Conservation (phyloP, 2,888 invertebrate genomes). For the Nomada fucata region DNA sequence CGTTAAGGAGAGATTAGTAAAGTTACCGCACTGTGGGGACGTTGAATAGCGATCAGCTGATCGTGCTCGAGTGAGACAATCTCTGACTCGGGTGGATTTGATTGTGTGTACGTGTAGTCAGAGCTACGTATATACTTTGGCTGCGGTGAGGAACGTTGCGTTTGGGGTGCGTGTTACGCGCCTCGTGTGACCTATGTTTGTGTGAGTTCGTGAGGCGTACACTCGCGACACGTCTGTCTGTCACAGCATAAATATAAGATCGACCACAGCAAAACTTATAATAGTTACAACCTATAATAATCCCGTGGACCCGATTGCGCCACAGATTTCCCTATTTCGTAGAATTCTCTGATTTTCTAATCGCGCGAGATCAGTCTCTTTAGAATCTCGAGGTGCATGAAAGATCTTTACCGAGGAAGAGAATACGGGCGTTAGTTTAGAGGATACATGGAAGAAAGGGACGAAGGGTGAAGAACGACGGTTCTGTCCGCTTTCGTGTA, state of each 20-base stretch:
- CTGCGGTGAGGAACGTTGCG: slow-evolving; percentile 43
- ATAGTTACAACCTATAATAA: slow-evolving; percentile 46
- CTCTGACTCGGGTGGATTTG: slow-evolving; percentile 45
- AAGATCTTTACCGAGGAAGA: slow-evolving; percentile 28
- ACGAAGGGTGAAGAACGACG: slow-evolving; percentile 66
- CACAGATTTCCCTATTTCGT: slow-evolving; percentile 17
- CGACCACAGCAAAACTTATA: slow-evolving; percentile 37
- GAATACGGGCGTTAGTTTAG: slow-evolving; percentile 38
- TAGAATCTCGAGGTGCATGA: not conserved
- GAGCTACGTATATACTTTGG: slow-evolving; percentile 14
- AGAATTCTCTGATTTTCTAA: not conserved
- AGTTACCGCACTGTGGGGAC: slow-evolving; percentile 40
- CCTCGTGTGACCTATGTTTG: slow-evolving; percentile 33
- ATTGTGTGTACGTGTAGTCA: slow-evolving; percentile 25
- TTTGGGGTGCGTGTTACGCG: slow-evolving; percentile 47
- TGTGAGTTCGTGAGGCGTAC: slow-evolving; percentile 48
- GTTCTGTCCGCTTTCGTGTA: slow-evolving; percentile 44
- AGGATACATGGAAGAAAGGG: slow-evolving; percentile 74
- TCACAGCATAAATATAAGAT: slow-evolving; percentile 64
- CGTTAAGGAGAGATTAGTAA: not conserved
- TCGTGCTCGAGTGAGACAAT: slow-evolving; percentile 59
- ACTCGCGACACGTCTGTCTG: slow-evolving; percentile 53
- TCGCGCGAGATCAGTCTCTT: slow-evolving; percentile 11
- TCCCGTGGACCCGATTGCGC: slow-evolving; percentile 36
- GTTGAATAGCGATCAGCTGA: slow-evolving; percentile 73